Conservation (phyloP, 1,140 invertebrate genomes). For the Liolophura sinensis region DNA sequence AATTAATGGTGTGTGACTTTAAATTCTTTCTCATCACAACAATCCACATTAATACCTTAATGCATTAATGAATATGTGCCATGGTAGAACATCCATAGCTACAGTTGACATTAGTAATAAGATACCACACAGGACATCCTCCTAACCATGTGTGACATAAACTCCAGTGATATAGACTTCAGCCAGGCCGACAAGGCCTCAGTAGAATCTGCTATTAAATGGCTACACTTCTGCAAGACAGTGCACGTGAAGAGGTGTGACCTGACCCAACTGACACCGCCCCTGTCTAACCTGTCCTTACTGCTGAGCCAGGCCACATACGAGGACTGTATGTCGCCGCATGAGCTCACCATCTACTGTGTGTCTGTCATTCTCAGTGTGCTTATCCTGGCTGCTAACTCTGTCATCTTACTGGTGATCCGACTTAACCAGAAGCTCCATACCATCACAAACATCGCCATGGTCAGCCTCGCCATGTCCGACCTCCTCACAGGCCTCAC, state of each 20-base stretch:
- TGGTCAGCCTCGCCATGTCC: slow-evolving; percentile 22
- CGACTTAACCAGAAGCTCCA: slow-evolving; percentile 4
- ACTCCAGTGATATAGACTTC: slow-evolving; percentile 7
- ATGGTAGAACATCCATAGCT: too few relatives aligned
- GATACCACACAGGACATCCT: too few relatives aligned
- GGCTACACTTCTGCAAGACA: slow-evolving; percentile 22
- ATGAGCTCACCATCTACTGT: slow-evolving; percentile 18
- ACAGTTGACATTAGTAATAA: too few relatives aligned
- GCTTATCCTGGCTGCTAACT: slow-evolving; percentile 15
- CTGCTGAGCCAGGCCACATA: slow-evolving; percentile 13
- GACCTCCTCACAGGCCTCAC: slow-evolving; percentile 20
- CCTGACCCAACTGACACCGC: slow-evolving; percentile 7
- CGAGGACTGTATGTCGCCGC: slow-evolving; percentile 17
- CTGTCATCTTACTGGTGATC: slow-evolving; percentile 15
- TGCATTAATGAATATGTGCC: too few relatives aligned
- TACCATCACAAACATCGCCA: slow-evolving; percentile 17
- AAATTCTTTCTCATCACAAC: too few relatives aligned
- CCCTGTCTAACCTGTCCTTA: slow-evolving; percentile 2
- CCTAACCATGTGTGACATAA: slow-evolving; percentile 7
- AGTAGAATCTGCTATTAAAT: slow-evolving; percentile 8
- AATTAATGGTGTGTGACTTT: too few relatives aligned
- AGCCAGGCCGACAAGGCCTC: slow-evolving; percentile 2
- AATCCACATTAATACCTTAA: too few relatives aligned
- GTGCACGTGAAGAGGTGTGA: slow-evolving; percentile 18
- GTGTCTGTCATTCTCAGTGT: slow-evolving; percentile 20